These are phyloP conservation scores for Ganaspis brasiliensis DNA, from an alignment of 2,888 invertebrate genomes.

Conservation along the genomic window DNA sequence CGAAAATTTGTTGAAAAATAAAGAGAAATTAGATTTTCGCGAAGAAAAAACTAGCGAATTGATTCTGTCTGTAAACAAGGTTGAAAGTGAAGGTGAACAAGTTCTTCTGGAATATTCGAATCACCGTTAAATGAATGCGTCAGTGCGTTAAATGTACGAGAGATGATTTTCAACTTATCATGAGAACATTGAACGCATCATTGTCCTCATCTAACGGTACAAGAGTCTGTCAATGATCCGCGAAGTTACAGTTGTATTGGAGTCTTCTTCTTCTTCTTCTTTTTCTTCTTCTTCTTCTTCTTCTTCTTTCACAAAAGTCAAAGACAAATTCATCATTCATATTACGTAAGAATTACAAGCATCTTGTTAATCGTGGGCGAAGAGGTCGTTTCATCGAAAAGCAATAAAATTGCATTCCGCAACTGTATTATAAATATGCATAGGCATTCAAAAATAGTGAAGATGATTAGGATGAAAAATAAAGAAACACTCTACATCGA, in stretches of 20 bases:
- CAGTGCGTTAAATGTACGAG: background rate
- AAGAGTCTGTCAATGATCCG: conserved; percentile 24
- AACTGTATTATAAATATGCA: conserved; percentile 32
- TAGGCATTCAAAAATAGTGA: conserved; percentile 13
- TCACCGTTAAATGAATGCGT: conserved; percentile 41
- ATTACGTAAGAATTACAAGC: conserved; percentile 46
- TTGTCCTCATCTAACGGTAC: conserved; percentile 32
- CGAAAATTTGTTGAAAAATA: background rate
- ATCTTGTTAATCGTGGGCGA: conserved; percentile 62
- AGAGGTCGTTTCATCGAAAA: conserved; percentile 68
- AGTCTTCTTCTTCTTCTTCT: no score
- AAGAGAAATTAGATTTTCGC: conserved; percentile 13
- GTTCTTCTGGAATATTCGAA: conserved; percentile 31
- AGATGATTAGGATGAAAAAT: conserved; percentile 15
- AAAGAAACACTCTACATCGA: conserved; percentile 37
- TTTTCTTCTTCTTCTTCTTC: no score
- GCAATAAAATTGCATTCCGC: conserved; percentile 62
- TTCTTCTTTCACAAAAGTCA: background rate
- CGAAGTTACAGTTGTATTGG: background rate
- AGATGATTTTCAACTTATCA: conserved; percentile 28
- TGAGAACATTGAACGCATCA: conserved; percentile 33
- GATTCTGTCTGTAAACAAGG: conserved; percentile 29
- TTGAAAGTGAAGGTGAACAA: conserved; percentile 41
- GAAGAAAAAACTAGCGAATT: background rate
- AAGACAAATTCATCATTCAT: background rate